These are phyloP conservation scores for Xenops minutus DNA, from an alignment of 2,797 vertebrate genomes.

Conservation along the genomic window DNA sequence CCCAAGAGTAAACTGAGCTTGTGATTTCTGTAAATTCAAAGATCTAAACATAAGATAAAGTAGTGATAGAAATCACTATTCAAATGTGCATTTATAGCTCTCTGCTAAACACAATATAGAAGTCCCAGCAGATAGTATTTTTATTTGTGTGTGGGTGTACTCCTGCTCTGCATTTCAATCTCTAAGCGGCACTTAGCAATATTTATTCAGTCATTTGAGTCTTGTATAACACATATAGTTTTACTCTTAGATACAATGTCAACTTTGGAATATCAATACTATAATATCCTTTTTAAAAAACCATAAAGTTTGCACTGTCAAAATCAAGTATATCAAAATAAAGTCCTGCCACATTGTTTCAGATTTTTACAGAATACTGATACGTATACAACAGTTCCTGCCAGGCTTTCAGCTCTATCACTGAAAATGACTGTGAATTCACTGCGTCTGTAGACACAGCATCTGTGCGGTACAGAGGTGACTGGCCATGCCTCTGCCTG, in stretches of 20 bases:
- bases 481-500: neutral
- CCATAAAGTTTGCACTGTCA: neutral
- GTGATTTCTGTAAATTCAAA: neutral
- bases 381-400: neutral
- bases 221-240: conserved; percentile 3
- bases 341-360: neutral
- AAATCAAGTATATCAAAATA: neutral
- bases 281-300: neutral
- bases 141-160: conserved; percentile 47
- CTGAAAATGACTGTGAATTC: neutral
- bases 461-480: rapidly evolving
- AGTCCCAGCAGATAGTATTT: conserved; percentile 38
- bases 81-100: neutral
- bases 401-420: neutral
- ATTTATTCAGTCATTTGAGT: neutral
- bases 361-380: neutral
- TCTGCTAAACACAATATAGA: conserved; percentile 32
- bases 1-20: neutral
- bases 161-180: conserved; percentile 31
- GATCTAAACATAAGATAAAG: neutral
- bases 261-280: neutral
- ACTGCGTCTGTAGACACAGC: neutral
- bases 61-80: neutral
- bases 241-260: neutral
- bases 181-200: conserved; percentile 4